Base-by-base conservation (phyloP, 1,140 invertebrate species). In the Brachionus plicatilis region DNA sequence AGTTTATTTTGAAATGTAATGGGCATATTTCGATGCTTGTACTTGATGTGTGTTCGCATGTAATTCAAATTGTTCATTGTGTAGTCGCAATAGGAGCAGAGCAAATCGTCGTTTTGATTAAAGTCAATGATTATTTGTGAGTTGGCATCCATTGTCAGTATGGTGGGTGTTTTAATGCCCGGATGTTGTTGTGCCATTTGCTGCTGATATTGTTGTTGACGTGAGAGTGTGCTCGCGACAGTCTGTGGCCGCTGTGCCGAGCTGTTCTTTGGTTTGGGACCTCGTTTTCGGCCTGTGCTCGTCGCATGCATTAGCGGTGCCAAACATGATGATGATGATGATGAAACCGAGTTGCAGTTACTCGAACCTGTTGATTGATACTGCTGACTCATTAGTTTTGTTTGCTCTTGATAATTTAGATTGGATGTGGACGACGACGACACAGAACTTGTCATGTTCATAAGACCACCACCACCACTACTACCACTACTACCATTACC, bases 61-160 rank as follows among this genome's bases (percentile, higher is more conserved):
- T 82, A 82, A 66, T 82, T 82, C 7, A 82, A 65, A 82, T 82
- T 82, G 17, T 82, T 82, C 79, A 82, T 82, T 11, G 79, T 82
- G 27, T 82, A 82, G 29, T 82, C 79, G 29, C 79, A 82, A 27
- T 82, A 82, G 8, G 79, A 82, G 20, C 79, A 82, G 11, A 82
- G 53, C 11, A 82, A 20, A 17, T 82, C 79, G 37, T 82, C 79
- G 29, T 82, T 82, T 68, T 82, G 79, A 65, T 82, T 82, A 14
- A 82, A 82, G 27, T 82, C 79, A 82, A 82, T 82, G 14, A 82
- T 82, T 1, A 82, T 82, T 29, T 82, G 79, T 12, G 79, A 82
- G 45, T 82, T 82, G 27, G 79, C 79, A 29, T 82, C 79, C 79
- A 82, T 82, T 9, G 79, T 82, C 1, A 82, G 53, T 8, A 82